A percentile compares a stretch with the other conserved stretches of the same genome.
Conservation (phyloP, 2,113 vertebrate species). For the Atlantisia rogersi region DNA sequence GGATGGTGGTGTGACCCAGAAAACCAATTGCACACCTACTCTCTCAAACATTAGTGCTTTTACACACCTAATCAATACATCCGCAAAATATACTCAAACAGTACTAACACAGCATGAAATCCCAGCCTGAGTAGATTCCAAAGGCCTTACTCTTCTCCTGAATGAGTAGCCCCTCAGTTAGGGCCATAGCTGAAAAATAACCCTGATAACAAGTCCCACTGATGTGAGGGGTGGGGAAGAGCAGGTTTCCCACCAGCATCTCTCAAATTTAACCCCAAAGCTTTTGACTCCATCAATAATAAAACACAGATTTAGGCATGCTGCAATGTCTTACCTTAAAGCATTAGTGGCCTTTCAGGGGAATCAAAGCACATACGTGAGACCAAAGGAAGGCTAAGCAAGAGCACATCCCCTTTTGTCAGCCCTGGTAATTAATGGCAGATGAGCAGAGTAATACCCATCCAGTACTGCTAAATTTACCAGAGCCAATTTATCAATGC, state of each 20-base stretch:
- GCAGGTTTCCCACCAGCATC: neutral
- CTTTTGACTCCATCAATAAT: neutral
- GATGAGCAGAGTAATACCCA: neutral
- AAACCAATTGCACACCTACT: neutral
- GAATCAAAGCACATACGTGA: neutral
- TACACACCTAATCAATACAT: neutral
- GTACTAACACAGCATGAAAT: neutral
- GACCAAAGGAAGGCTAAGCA: neutral
- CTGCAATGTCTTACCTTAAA: neutral
- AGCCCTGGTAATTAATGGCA: neutral
- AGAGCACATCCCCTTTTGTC: neutral
- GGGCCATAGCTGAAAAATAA: neutral
- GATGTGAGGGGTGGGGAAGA: neutral
- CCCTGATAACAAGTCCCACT: neutral
- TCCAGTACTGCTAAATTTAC: neutral
- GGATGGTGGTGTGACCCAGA: neutral
- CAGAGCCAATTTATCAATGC: neutral
- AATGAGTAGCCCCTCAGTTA: neutral
- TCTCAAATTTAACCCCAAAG: neutral
- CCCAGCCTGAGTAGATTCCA: neutral
- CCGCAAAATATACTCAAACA: neutral
- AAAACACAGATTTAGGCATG: neutral
- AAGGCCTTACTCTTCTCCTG: neutral
- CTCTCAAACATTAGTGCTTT: neutral
- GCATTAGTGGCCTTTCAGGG: neutral